Evolutionary conservation across 2,113 vertebrate species (phyloP).

Genomic region (Meriones unguiculatus): DNA sequence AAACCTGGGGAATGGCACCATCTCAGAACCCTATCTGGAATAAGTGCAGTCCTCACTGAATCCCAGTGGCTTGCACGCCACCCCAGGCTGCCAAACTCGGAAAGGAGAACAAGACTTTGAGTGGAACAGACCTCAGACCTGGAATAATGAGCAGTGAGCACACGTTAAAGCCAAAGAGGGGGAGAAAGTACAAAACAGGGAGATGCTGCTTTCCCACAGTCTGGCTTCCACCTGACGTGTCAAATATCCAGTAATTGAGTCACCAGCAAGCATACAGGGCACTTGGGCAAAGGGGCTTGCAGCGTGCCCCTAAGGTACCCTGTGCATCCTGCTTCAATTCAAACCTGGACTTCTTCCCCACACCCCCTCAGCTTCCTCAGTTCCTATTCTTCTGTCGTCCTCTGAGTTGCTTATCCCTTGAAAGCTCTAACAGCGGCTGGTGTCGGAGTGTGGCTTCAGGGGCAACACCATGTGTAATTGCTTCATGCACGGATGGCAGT

Average conservation of each 20-base stretch:
- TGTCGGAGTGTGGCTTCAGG: background rate
- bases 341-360: background rate
- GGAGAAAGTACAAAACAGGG: background rate
- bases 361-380: background rate
- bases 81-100: background rate
- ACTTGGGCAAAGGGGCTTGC: background rate
- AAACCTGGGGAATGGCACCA: background rate
- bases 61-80: background rate
- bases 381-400: constrained; percentile 18
- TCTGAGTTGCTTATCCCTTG: background rate
- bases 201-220: background rate
- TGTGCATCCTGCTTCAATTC: background rate
- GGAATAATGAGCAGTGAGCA: fast-evolving
- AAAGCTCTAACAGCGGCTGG: background rate
- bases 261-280: background rate
- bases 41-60: background rate
- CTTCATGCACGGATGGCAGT: background rate
- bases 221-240: too few species aligned
- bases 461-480: background rate
- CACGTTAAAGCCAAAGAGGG: background rate
- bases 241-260: fast-evolving
- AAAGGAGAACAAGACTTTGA: background rate
- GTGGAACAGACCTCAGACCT: background rate
- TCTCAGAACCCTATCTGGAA: background rate
- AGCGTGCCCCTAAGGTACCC: too few species aligned